Evolutionary conservation across 2,797 vertebrate species (phyloP).

Genomic region (Rhabdomys pumilio): DNA sequence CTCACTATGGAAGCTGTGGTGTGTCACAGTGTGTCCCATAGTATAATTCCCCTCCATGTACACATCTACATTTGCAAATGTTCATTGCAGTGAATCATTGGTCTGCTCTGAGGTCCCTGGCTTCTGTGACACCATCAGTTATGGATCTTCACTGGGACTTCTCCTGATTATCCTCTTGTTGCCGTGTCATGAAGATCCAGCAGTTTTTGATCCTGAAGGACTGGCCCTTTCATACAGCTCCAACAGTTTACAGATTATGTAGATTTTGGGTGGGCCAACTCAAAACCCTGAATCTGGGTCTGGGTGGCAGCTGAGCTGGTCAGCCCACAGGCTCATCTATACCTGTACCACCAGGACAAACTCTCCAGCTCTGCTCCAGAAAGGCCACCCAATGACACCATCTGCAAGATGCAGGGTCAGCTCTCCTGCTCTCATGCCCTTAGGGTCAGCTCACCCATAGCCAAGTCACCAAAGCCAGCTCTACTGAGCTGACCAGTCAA

Average conservation of each 20-base stretch:
- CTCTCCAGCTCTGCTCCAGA: neutral
- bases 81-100: neutral
- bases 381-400: neutral
- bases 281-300: neutral
- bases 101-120: neutral
- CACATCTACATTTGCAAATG: neutral
- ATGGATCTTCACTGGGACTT: neutral
- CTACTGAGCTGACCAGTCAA: neutral
- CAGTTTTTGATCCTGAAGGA: neutral
- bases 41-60: neutral
- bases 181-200: neutral
- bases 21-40: neutral
- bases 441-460: neutral
- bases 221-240: neutral
- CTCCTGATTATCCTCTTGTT: neutral
- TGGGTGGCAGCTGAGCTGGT: neutral
- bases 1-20: neutral
- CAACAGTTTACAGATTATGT: neutral
- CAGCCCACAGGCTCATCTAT: neutral
- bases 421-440: neutral
- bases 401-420: neutral
- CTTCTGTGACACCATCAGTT: neutral
- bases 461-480: neutral
- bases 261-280: neutral
- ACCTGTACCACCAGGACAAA: neutral